A percentile compares a stretch with the other conserved stretches of the same genome.
phyloP scores from a whole-genome alignment of 2,113 vertebrate genomes.

The Poecile atricapillus region DNA sequence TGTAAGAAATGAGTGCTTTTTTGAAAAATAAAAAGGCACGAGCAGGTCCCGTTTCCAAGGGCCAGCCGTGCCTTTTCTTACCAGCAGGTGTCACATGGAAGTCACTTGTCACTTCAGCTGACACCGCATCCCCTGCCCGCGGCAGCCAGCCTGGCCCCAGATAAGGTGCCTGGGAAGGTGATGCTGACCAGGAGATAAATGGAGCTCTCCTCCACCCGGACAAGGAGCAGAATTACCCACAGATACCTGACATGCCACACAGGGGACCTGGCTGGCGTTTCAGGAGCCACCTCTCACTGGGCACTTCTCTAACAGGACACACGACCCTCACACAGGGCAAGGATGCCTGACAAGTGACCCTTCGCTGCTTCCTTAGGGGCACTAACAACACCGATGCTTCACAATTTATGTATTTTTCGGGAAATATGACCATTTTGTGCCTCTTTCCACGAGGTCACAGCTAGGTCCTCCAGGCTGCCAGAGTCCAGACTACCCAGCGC shows the following conservation, averaged over 20 bases:
- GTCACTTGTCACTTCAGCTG: neutral
- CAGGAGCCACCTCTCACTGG: neutral
- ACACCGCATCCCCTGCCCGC: neutral
- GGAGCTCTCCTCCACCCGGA: neutral
- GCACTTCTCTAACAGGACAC: neutral
- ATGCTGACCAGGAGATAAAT: neutral
- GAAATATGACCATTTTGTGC: neutral
- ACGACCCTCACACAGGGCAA: neutral
- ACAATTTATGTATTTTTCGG: neutral
- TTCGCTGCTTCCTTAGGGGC: neutral
- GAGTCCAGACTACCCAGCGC: neutral
- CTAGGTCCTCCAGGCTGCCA: neutral
- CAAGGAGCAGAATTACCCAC: neutral
- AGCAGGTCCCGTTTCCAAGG: neutral
- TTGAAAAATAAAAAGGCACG: neutral
- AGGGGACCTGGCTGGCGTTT: neutral
- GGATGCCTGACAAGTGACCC: neutral
- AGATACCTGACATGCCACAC: rapidly evolving
- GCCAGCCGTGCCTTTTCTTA: neutral
- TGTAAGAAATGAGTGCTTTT: rapidly evolving
- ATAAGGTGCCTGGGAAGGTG: neutral
- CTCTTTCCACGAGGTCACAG: neutral
- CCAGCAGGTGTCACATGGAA: conserved; percentile 28
- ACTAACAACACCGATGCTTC: neutral
- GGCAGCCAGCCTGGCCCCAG: neutral